Base-by-base conservation (phyloP, 2,797 vertebrate species). In the Corythornis leucogaster region DNA sequence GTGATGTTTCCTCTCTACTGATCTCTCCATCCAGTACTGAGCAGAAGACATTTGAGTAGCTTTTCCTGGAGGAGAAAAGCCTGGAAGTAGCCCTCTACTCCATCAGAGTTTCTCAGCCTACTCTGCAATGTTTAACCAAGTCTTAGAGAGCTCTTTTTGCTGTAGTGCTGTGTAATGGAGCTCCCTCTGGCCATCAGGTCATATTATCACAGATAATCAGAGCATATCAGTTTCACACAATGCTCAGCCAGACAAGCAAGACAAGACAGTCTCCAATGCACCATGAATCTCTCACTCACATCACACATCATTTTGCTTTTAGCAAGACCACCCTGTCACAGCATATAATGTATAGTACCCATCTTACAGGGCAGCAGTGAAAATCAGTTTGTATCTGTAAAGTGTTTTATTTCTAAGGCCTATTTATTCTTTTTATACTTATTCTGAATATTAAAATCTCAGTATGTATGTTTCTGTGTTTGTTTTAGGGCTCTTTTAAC, bases 131-230 rank as follows among this genome's bases (percentile, higher is more conserved):
- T 71, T 90, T 82, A 80, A 75, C 46, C 62, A 93, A 92, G 81
- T 14, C 50, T 75, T 67, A 35, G 55, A 70, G 48, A 71, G 57
- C 54, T 55, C 76, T 74, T 89, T 77, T 85, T 57, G 57, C 68
- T 77, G n/a, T 30, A 58, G 53, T 25, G 83, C 75, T 80, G 54
- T 8, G 12, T 55, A 51, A 69, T 40, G 62, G 69, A 94, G 76
- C 87, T 95, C 89, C 84, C 66, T 94, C 81, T 90, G 86, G 89
- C 85, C 93, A 90, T 89, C 93, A 82, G 93, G 90, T 93, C 81
- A 68, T n/a, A 85, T 89, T 85, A 94, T 92, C 90, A 93, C 79
- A 89, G 89, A 87, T 80, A 95, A 96, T 94, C 94, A 94, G 81
- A 93, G 89, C 3, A 0, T 80, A 95, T 94, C 95, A 90, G 31